These are phyloP conservation scores for Rousettus leschenaultii DNA, from an alignment of 2,113 vertebrate genomes.

Conservation along the genomic window DNA sequence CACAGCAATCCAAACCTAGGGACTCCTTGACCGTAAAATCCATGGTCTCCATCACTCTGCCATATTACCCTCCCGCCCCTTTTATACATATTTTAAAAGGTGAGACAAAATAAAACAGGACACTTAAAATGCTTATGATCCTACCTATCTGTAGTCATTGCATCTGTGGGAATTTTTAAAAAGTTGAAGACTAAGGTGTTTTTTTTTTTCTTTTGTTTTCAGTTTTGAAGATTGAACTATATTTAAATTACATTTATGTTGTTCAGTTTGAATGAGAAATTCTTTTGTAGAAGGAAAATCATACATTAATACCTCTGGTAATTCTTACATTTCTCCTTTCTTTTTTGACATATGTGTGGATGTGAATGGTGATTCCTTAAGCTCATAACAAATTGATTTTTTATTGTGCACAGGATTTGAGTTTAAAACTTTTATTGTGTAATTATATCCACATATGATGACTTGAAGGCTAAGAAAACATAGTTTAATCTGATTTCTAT, in stretches of 20 bases:
- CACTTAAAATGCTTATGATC: neutral
- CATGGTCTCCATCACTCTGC: neutral
- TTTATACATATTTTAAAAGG: neutral
- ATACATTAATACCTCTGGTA: neutral
- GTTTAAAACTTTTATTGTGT: neutral
- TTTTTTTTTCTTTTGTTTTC: neutral
- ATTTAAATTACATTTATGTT: neutral
- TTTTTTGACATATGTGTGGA: neutral
- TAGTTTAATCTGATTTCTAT: slow-evolving; percentile 5
- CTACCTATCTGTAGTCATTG: neutral
- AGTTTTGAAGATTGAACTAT: neutral
- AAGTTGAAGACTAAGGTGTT: neutral
- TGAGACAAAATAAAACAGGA: neutral
- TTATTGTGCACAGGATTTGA: neutral
- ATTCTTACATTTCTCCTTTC: neutral
- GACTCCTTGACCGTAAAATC: neutral
- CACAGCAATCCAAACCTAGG: neutral
- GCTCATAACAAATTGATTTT: neutral
- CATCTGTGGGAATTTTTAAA: neutral
- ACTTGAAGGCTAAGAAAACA: neutral
- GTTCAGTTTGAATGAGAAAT: neutral
- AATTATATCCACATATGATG: neutral
- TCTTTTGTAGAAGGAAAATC: neutral
- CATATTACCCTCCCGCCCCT: neutral
- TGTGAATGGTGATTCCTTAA: neutral